phyloP scores from a whole-genome alignment of 1,140 invertebrate species.

The Ridgeia piscesae region DNA sequence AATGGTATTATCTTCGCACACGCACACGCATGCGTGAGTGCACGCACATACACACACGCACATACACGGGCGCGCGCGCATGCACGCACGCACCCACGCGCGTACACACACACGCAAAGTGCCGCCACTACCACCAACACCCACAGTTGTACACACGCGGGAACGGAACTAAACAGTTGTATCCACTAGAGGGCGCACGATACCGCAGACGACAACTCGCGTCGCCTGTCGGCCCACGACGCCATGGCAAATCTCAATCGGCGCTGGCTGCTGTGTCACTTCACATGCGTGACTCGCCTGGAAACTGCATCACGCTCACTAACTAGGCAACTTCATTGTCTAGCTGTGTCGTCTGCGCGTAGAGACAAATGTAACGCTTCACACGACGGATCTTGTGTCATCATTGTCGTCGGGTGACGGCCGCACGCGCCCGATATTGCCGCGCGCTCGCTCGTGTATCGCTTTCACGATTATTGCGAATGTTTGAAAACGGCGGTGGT shows the following conservation, averaged over 20 bases:
- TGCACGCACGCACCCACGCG: too few species aligned
- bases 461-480: background rate
- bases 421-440: background rate
- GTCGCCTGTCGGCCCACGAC: background rate
- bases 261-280: background rate
- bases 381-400: background rate
- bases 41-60: too few species aligned
- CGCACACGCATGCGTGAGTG: too few species aligned
- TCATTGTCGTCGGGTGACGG: background rate
- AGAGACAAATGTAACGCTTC: slow-evolving; percentile 1
- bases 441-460: background rate
- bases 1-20: too few species aligned
- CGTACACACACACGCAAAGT: background rate
- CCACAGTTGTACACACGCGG: too few species aligned
- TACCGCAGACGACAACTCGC: background rate
- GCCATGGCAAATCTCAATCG: background rate
- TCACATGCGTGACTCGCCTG: background rate
- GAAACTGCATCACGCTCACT: background rate
- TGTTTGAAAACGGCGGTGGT: background rate
- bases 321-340: background rate
- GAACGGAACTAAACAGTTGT: background rate
- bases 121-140: background rate
- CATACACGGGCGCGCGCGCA: too few species aligned
- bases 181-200: background rate
- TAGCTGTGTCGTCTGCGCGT: background rate